Base-by-base conservation (phyloP, 2,888 invertebrate genomes). In the Prenolepis imparis region DNA sequence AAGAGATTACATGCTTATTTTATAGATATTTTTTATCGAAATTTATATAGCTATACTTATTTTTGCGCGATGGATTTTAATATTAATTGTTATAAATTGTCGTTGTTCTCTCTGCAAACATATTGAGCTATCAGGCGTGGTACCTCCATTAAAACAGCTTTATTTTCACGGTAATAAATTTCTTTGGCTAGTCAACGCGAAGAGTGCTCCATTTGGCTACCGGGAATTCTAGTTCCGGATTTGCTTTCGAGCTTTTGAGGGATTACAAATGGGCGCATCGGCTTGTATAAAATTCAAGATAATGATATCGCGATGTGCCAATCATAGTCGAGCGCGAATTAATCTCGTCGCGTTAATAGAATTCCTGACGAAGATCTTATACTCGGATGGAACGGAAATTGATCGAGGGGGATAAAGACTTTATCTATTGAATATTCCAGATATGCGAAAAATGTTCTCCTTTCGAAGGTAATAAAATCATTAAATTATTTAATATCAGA, bases 281-380 rank as follows among this genome's bases (percentile, higher is more conserved):
- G 77, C 78, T 57, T 59, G 70, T 89, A 70, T 85, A 90, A 88
- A 85, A 89, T 89, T 89, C 87, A 87, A 74, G 85, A 75, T 89
- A 86, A 87, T 84, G 82, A 68, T 72, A 44, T 44, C 39, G 68
- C 59, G 74, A 68, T 74, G 86, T 67, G 28, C 81, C 64, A 83
- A 84, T 70, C 66, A n/a, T 64, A 78, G 57, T 36, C 72, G 59
- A 9, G 39, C 52, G 78, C 32, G 82, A 63, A 82, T 84, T 85
- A 80, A 77, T 70, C 80, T 70, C 83, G 55, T 39, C 82, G 41
- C 15, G 61, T 83, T 86, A 87, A 89, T 89, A 84, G 87, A 89
- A 86, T 87, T 80, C 39, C 72, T 61, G 75, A 87, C 63, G 72
- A 83, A 64, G 61, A 68, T 67, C 48, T 80, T 48, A 32, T 32